A percentile compares a stretch with the other conserved stretches of the same genome.
phyloP scores from a whole-genome alignment of 2,797 vertebrate species.

The Spinibarbus caldwelli region DNA sequence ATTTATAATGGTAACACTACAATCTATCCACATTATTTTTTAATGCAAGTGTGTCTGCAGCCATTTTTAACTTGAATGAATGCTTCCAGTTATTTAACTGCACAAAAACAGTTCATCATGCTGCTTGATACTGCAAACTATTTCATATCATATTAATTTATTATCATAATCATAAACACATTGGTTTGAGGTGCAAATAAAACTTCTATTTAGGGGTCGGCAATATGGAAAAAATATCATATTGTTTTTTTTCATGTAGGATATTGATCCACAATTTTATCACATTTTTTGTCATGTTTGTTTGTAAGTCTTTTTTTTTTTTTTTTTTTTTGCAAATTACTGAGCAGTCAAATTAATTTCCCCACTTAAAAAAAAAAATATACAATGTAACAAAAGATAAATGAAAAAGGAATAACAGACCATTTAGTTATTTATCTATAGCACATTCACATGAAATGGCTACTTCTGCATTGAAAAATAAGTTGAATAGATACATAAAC shows the following conservation, averaged over 20 bases:
- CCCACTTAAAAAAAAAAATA: too few species aligned
- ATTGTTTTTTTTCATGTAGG: too few species aligned
- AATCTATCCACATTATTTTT: not conserved
- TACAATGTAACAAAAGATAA: not conserved
- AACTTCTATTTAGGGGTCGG: not conserved
- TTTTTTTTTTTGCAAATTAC: not conserved
- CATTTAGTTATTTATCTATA: not conserved
- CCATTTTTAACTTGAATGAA: not conserved
- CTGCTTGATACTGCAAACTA: not conserved
- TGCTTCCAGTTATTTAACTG: not conserved
- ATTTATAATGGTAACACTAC: not conserved
- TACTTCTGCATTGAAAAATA: not conserved
- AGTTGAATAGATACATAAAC: not conserved
- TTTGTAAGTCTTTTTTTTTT: not conserved
- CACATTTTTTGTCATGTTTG: not conserved
- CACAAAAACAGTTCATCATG: not conserved
- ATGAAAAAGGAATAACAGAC: not conserved
- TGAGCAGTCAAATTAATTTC: not conserved
- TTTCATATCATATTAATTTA: not conserved
- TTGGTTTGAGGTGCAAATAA: not conserved
- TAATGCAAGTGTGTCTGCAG: not conserved
- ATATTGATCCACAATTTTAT: not conserved
- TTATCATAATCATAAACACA: not conserved
- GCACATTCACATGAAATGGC: not conserved
- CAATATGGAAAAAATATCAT: not conserved